phyloP scores from a whole-genome alignment of 37 sponge, comb jelly and placozoan species.

The Oopsacas minuta region DNA sequence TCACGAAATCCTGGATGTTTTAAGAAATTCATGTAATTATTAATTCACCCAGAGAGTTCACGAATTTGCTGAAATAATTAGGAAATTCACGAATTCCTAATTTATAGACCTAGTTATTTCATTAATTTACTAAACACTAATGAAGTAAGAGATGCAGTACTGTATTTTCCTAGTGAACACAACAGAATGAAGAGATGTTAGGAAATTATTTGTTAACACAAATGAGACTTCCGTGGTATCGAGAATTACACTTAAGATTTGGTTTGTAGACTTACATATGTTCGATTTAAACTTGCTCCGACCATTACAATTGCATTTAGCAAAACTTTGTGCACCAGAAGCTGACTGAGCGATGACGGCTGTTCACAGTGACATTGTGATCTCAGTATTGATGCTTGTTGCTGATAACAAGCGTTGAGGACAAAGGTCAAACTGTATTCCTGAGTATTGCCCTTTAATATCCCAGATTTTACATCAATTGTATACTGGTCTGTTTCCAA shows the following conservation, averaged over 20 bases:
- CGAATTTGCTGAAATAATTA: slow-evolving; percentile 8
- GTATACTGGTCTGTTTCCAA: slow-evolving; percentile 11
- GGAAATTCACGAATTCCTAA: neutral
- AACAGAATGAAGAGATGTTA: neutral
- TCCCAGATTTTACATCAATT: neutral
- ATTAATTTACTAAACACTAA: slow-evolving; percentile 3
- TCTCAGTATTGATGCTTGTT: slow-evolving; percentile 1
- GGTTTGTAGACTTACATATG: neutral
- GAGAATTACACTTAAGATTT: slow-evolving; percentile 11
- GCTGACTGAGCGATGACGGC: slow-evolving; percentile 15
- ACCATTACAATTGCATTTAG: slow-evolving; percentile 12
- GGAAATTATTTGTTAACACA: neutral
- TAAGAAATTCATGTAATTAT: neutral
- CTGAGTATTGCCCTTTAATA: neutral
- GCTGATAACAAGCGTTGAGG: slow-evolving; percentile 8
- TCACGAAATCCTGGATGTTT: slow-evolving; percentile 1
- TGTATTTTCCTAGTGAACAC: neutral
- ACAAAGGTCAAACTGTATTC: slow-evolving; percentile 18
- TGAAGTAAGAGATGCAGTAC: neutral
- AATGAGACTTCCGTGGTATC: slow-evolving; percentile 15
- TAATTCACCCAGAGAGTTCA: neutral
- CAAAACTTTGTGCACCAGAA: slow-evolving; percentile 14
- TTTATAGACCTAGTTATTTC: neutral
- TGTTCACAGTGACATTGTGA: neutral
- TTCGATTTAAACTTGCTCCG: slow-evolving; percentile 9